Evolutionary conservation across 2,888 invertebrate species (phyloP).

Genomic region (Erpobdella octoculata): DNA sequence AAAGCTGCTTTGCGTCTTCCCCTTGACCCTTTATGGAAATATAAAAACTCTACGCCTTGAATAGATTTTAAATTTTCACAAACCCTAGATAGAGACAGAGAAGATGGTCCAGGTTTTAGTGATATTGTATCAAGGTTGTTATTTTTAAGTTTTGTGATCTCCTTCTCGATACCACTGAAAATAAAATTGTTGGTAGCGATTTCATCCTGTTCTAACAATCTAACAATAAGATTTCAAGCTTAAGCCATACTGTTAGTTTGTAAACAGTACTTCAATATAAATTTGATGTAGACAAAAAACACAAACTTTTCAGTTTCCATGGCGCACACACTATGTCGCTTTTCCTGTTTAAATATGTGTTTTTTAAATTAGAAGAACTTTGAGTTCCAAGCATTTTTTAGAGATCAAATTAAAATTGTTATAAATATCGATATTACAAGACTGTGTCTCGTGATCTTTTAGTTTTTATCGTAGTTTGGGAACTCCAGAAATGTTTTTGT

Average conservation of each 20-base stretch:
- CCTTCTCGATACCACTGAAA: not conserved
- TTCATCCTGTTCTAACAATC: too few species aligned
- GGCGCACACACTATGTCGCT: conserved; percentile 18
- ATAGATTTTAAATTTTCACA: not conserved
- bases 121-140: not conserved
- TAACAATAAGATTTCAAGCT: not conserved
- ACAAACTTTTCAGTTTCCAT: conserved; percentile 21
- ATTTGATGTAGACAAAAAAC: not conserved
- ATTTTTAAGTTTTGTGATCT: not conserved
- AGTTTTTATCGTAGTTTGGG: too few species aligned
- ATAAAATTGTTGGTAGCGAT: not conserved
- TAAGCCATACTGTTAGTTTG: not conserved
- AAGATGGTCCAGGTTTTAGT: conserved; percentile 16
- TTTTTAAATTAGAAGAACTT: not conserved
- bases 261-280: not conserved
- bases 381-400: not conserved
- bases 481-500: too few species aligned
- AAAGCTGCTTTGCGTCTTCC: too few species aligned
- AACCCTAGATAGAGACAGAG: conserved; percentile 16
- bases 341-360: conserved; percentile 16
- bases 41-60: too few species aligned
- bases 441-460: too few species aligned
- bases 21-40: too few species aligned
- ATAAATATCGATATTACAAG: too few species aligned
- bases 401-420: not conserved